Conservation (phyloP, 2,888 invertebrate species). For the Cyclophora albipunctata region DNA sequence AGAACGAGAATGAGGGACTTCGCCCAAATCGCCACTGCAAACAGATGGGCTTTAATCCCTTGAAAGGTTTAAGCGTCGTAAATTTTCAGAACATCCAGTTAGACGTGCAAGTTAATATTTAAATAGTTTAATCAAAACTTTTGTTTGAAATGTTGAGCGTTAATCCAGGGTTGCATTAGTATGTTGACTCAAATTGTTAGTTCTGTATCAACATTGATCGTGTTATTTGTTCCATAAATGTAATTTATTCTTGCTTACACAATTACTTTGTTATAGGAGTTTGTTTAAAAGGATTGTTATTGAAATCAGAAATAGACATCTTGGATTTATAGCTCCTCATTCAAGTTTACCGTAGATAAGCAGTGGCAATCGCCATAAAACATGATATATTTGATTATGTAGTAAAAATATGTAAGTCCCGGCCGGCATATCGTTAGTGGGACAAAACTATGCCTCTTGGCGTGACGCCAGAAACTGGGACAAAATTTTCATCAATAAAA, state of each 20-base stretch:
- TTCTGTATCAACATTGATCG: not conserved
- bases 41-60: conserved; percentile 16
- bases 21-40: conserved; percentile 21
- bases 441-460: conserved; percentile 46
- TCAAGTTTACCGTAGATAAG: conserved; percentile 7
- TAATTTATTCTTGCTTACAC: not conserved
- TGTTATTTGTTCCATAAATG: not conserved
- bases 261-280: too few relatives aligned
- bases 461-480: conserved; percentile 39
- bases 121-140: not conserved
- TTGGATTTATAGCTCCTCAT: not conserved
- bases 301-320: not conserved
- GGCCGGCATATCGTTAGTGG: conserved; percentile 35
- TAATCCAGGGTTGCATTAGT: not conserved
- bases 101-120: not conserved
- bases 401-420: conserved; percentile 23
- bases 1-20: conserved; percentile 27
- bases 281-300: not conserved
- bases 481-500: conserved; percentile 57
- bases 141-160: not conserved
- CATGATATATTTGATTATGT: conserved; percentile 15
- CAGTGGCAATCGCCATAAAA: conserved; percentile 11
- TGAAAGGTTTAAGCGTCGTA: conserved; percentile 12
- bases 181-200: not conserved
- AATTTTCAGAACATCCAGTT: conserved; percentile 1